These are phyloP conservation scores for Coboldia fuscipes DNA, from an alignment of 1,140 invertebrate species.

Conservation along the genomic window DNA sequence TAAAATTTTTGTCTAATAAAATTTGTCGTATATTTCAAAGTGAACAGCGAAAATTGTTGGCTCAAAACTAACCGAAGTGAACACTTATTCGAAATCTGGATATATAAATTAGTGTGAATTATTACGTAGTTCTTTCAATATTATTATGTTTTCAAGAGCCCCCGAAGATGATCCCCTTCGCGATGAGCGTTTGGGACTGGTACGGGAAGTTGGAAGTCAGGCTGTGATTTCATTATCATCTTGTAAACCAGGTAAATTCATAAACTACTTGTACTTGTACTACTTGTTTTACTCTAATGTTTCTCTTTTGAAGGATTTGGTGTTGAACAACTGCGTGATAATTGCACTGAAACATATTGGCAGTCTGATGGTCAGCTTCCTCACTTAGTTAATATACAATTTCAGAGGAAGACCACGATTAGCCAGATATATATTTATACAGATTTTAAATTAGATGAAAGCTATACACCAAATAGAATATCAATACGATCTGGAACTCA, in stretches of 20 bases:
- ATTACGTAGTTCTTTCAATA: too few relatives aligned
- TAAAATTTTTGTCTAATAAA: too few relatives aligned
- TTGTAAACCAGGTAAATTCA: constrained; percentile 74
- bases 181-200: constrained; percentile 48
- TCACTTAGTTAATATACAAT: constrained; percentile 95
- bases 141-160: too few relatives aligned
- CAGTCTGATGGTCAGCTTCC: constrained; percentile 97
- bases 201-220: constrained; percentile 85
- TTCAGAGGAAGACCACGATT: constrained; percentile 86
- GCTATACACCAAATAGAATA: constrained; percentile 92
- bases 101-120: too few relatives aligned
- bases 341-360: constrained; percentile 95
- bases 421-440: constrained; percentile 92
- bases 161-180: constrained; percentile 32
- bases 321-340: constrained; percentile 88
- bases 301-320: constrained; percentile 60
- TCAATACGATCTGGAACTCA: constrained; percentile 87
- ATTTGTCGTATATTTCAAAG: too few relatives aligned
- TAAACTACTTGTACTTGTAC: background rate
- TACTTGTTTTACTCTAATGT: background rate
- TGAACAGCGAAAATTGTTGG: too few relatives aligned
- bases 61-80: too few relatives aligned
- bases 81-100: too few relatives aligned
- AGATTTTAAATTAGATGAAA: constrained; percentile 96
- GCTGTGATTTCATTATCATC: constrained; percentile 97